Base-by-base conservation (phyloP, 2,888 invertebrate species). In the Oscheius onirici region DNA sequence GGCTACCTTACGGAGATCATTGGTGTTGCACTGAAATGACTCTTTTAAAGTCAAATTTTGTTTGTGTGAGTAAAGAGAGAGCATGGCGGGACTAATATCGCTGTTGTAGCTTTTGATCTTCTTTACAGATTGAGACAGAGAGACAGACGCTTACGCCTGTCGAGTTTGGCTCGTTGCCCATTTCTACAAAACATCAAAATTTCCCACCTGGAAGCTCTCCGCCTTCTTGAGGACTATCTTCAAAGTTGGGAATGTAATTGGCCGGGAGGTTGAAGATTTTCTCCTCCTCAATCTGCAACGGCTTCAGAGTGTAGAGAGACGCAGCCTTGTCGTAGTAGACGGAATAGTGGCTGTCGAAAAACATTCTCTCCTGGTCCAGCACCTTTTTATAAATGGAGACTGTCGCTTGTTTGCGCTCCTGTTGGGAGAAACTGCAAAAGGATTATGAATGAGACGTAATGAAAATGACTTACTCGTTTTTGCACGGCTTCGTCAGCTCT, bases 251-350 rank as follows among this genome's bases (percentile, higher is more conserved):
- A 3, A 41, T 49, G 65, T 46, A 51, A 11, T 44, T 24, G 10
- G 28, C 40, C 20, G 55, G 26, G 5, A 43, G 28, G 15, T 44
- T 24, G 22, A 65, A 60, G 3, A 5, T 15, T 24, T 60, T 58
- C n/a, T 40, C 43, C 6, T 6, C 26, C 5, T 34, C n/a, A 10
- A 58, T n/a, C 3, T 15, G 3, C 6, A 58, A 44, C 57, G 66
- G 17, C 43, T 71, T 66, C 26, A 55, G 34, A n/a, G 54, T 24
- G 65, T n/a, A n/a, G n/a, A 71, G 40, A 26, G 52, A 40, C n/a
- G 63, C 66, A n/a, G 71, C 71, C 11, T 65, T 28, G 49, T 71
- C 71, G 24, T 71, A 71, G 54, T 43, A 58, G 11, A 66, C n/a
- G 10, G 58, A 10, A 13, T 22, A 13, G 17, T 2, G 8, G 1